These are phyloP conservation scores for Gadopsis bispinosus DNA, from an alignment of 2,797 vertebrate genomes.

Conservation along the genomic window DNA sequence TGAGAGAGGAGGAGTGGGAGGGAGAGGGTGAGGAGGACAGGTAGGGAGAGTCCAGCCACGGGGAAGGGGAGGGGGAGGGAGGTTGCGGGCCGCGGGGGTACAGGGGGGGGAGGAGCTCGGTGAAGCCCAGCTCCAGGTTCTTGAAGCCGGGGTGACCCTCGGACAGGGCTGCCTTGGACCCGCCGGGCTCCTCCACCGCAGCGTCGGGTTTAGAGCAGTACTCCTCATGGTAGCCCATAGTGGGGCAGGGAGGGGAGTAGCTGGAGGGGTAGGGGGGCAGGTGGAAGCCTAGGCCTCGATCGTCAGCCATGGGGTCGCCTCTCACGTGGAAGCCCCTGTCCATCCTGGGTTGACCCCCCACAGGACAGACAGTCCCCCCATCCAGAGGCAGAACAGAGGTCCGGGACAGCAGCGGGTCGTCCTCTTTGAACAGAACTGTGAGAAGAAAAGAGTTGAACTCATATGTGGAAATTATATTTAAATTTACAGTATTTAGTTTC, in stretches of 20 bases:
- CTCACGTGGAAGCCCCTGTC: constrained; percentile 69
- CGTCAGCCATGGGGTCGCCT: constrained; percentile 72
- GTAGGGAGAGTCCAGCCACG: constrained; percentile 88
- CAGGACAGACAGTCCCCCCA: constrained; percentile 71
- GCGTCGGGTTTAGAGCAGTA: constrained; percentile 78
- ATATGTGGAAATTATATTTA: not conserved
- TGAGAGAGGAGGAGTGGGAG: constrained; percentile 86
- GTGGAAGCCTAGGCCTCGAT: constrained; percentile 81
- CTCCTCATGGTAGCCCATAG: constrained; percentile 81
- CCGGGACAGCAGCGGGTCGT: constrained; percentile 85
- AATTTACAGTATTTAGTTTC: not conserved
- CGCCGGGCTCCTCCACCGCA: constrained; percentile 69
- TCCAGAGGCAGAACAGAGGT: constrained; percentile 79
- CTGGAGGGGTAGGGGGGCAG: constrained; percentile 79
- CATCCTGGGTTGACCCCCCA: constrained; percentile 57
- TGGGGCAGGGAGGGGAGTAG: constrained; percentile 78
- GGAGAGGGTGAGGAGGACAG: constrained; percentile 87
- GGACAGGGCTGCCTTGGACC: constrained; percentile 64
- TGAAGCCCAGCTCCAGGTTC: constrained; percentile 87
- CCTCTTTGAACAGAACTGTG: constrained; percentile 92
- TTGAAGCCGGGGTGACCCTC: constrained; percentile 85
- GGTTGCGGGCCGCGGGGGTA: constrained; percentile 80
- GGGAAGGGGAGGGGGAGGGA: constrained; percentile 82
- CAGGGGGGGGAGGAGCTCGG: constrained; percentile 85
- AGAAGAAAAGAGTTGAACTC: not conserved